A percentile compares a stretch with the other conserved stretches of the same genome.
phyloP scores from a whole-genome alignment of 2,797 vertebrate genomes.

The Crenichthys baileyi region DNA sequence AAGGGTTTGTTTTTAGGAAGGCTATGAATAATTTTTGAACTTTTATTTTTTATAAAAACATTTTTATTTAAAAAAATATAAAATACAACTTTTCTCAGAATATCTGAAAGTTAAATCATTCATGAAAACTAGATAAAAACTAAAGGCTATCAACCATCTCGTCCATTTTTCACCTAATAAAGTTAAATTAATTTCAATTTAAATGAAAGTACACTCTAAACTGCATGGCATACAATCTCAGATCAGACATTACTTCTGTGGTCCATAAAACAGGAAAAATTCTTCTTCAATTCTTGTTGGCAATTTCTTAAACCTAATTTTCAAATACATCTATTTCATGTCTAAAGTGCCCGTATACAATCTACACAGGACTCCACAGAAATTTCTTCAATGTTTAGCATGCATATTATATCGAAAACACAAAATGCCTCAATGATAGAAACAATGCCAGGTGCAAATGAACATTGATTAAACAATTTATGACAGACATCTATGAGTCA shows the following conservation, averaged over 20 bases:
- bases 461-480: slow-evolving; percentile 3
- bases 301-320: too few species aligned
- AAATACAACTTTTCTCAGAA: neutral
- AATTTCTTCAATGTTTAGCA: neutral
- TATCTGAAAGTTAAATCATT: neutral
- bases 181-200: neutral
- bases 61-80: too few species aligned
- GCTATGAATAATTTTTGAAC: neutral
- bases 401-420: neutral
- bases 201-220: neutral
- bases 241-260: neutral
- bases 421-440: too few species aligned
- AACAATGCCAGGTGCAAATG: neutral
- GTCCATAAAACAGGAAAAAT: too few species aligned
- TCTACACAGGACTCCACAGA: neutral
- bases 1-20: neutral
- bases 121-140: neutral
- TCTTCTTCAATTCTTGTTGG: too few species aligned
- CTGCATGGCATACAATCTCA: neutral
- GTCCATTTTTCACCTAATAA: neutral
- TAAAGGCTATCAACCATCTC: neutral
- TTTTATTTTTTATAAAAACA: neutral
- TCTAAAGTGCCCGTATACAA: neutral
- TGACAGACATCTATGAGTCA: slow-evolving; percentile 1
- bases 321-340: too few species aligned